Percentiles rank a stretch among this genome's conserved stretches.
These are phyloP conservation scores for Cyclina sinensis DNA, from an alignment of 1,140 invertebrate species.

Conservation along the genomic window DNA sequence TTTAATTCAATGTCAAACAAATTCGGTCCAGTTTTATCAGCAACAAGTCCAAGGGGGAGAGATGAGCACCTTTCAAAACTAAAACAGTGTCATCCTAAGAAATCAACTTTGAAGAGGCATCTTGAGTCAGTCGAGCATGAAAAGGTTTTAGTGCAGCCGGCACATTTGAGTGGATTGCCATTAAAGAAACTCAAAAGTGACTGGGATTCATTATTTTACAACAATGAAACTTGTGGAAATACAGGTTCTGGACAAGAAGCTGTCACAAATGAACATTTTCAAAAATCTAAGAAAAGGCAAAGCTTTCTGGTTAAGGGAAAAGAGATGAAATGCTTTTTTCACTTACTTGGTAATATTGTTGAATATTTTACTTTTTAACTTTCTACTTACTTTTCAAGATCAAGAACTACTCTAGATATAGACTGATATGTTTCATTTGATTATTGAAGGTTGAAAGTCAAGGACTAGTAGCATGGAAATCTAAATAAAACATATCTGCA, in stretches of 20 bases:
- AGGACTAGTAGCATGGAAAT: too few species aligned
- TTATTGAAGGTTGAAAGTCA: too few species aligned
- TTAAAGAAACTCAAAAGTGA: slow-evolving; percentile 59
- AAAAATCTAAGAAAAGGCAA: slow-evolving; percentile 46
- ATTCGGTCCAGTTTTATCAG: background rate
- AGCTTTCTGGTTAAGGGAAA: slow-evolving; percentile 81
- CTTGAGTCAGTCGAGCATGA: slow-evolving; percentile 43
- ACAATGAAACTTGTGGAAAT: background rate
- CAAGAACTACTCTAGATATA: too few species aligned
- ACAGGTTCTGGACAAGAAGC: background rate
- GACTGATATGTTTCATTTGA: too few species aligned
- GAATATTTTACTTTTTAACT: too few species aligned
- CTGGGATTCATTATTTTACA: slow-evolving; percentile 62
- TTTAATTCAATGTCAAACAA: slow-evolving; percentile 30
- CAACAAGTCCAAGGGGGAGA: background rate
- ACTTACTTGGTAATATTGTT: slow-evolving; percentile 76
- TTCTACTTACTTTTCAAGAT: too few species aligned
- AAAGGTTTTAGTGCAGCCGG: slow-evolving; percentile 57
- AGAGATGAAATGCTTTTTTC: slow-evolving; percentile 83
- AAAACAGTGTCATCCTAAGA: slow-evolving; percentile 46
- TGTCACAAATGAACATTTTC: background rate
- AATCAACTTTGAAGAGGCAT: slow-evolving; percentile 60
- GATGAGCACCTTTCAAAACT: background rate
- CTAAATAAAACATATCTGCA: too few species aligned
- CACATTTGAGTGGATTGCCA: background rate